Percentiles rank a stretch among this genome's conserved stretches.
Evolutionary conservation across 2,888 invertebrate species (phyloP).

Genomic region (Phaonia tiefii): DNA sequence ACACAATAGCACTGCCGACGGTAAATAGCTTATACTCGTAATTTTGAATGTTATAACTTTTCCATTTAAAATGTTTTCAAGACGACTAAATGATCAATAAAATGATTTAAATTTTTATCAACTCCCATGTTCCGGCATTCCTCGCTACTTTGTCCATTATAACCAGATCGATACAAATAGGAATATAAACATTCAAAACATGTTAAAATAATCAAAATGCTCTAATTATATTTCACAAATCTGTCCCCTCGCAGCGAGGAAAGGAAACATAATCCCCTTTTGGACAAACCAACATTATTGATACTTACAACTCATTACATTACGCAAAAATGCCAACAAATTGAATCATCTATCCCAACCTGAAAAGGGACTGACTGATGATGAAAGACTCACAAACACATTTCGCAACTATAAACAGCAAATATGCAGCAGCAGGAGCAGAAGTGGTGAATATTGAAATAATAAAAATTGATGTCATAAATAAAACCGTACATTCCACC

Average conservation of each 20-base stretch:
- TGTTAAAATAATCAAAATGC: neutral
- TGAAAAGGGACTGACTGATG: neutral
- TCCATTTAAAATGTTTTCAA: too few species aligned
- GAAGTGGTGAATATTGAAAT: constrained; percentile 24
- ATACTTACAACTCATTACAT: constrained; percentile 32
- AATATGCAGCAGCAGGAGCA: neutral
- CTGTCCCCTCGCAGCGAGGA: neutral
- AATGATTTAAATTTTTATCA: too few species aligned
- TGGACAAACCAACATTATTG: constrained; percentile 8
- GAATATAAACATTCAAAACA: too few species aligned
- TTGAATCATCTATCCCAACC: constrained; percentile 26
- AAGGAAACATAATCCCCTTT: neutral
- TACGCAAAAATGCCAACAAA: constrained; percentile 6
- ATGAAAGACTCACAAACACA: constrained; percentile 21
- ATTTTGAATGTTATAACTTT: too few species aligned
- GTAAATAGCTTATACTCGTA: too few species aligned
- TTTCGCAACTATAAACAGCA: constrained; percentile 7
- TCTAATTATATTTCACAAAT: constrained; percentile 30
- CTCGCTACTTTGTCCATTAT: too few species aligned
- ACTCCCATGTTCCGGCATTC: too few species aligned
- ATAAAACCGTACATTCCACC: constrained; percentile 77
- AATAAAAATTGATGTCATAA: constrained; percentile 77
- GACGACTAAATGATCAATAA: too few species aligned
- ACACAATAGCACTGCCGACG: too few species aligned
- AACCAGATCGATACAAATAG: too few species aligned